Evolutionary conservation across 2,797 vertebrate species (phyloP), one percentile per base, ranked within the genome.

Genomic region (Microctenopoma steveboyesi): DNA sequence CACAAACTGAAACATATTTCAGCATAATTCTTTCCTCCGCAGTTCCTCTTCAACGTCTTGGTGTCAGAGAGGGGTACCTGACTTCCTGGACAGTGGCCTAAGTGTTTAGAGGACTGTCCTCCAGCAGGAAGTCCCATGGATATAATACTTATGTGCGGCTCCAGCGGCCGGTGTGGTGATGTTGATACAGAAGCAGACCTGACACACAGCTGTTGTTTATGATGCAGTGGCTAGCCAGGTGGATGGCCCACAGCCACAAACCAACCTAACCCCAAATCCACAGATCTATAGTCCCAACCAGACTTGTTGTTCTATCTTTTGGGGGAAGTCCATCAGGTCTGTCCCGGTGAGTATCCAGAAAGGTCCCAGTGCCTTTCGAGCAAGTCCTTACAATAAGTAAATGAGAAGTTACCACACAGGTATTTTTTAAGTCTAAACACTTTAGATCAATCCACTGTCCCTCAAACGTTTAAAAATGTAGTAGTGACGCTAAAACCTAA

Each of bases 261-360:
- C 84, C 73, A 76, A 79, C 78, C 87, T 66, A 77, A 87, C 83
- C 82, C 81, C 60, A 40, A 85, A 86, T 92, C 92, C 93, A 91
- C 92, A 94, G 89, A 95, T 95, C 93, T 89, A 94, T 94, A 94
- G 89, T 84, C 69, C 83, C 49, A 40, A 78, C 72, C 79, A 84
- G 66, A 86, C 72, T 49, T 80, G 76, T 74, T 80, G 79, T 79
- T 53, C 60, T 50, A 66, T 64, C 48, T 51, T 66, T 72, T 78
- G 57, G 71, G 53, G 46, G 51, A 70, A 83, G 72, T 80, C n/a
- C n/a, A 22, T 22, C 63, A 18, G 46, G 25, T 76, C 53, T 53
- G 56, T 59, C 64, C 68, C 45, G 65, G 69, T 40, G 7, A 59
- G 57, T 42, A 64, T 27, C 39, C 58, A 49, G 7, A 13, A 47